Evolutionary conservation across 2,113 vertebrate genomes (phyloP).

Genomic region (Odocoileus virginianus): DNA sequence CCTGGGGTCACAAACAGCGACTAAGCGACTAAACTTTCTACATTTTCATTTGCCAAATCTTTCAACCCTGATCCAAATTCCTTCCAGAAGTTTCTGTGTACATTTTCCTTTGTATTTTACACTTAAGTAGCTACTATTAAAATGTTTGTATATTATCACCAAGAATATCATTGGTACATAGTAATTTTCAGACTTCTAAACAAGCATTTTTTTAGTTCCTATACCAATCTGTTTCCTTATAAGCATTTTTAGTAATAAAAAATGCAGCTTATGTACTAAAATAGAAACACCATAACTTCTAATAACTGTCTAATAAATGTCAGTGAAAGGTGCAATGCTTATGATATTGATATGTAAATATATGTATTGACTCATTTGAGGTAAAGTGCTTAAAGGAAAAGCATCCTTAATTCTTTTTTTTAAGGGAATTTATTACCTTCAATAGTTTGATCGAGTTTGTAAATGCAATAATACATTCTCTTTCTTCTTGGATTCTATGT

Average conservation of each 20-base stretch:
- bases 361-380: background rate
- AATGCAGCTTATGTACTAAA: background rate
- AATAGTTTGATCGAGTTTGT: background rate
- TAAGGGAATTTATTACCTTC: background rate
- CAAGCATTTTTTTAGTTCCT: background rate
- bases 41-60: constrained; percentile 13
- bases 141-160: background rate
- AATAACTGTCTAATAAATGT: background rate
- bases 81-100: constrained; percentile 60
- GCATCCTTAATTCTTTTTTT: background rate
- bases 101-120: constrained; percentile 66
- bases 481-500: background rate
- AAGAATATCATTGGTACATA: background rate
- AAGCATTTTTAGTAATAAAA: background rate
- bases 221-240: background rate
- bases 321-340: background rate
- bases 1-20: background rate
- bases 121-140: constrained; percentile 46
- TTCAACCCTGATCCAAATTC: background rate
- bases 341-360: background rate
- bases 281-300: background rate
- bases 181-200: constrained; percentile 9
- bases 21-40: background rate
- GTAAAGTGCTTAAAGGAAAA: background rate
- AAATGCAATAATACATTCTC: background rate